Evolutionary conservation across 2,888 invertebrate species (phyloP), one percentile per base, ranked within the genome.

Genomic region (Ectropis crepuscularia): DNA sequence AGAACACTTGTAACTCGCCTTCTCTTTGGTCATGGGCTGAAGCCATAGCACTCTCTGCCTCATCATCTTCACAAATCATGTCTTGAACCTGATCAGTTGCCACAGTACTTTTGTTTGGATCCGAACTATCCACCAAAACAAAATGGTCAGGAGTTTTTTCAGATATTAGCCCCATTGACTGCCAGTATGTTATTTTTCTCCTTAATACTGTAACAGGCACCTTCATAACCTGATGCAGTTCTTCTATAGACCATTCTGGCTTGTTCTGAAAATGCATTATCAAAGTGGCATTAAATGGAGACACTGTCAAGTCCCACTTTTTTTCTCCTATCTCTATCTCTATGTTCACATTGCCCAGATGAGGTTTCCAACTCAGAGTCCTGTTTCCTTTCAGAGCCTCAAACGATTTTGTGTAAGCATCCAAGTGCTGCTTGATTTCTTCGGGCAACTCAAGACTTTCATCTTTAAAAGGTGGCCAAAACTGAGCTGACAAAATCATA

Each of bases 401-500:
- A 90, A 98, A 99, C 0, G 96, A 96, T 81, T 96, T 96, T 0
- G 98, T 98, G 79, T 97, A 99, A 58, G 95, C 95, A 67, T 97
- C 96, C 72, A 99, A 94, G 80, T 98, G 96, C 60, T 95, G 94
- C 78, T 96, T 95, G 51, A 99, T 95, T 78, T 95, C 94, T 38
- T 94, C 94, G 0, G 99, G 99, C 51, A 99, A 88, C 80, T 98
- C 96, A 12, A 99, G 91, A 73, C 96, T 97, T 87, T 99, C 98
- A 85, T 99, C 98, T 82, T 98, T 97, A 74, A 99, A 98, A 7
- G 97, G 95, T 0, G 99, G 99, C 99, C 99, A 99, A 92, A 99
- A 99, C 85, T 99, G 99, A 2, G 98, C 98, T 0, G 99, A 99
- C n/a, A 99, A 93, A 73, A 99, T 98, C 89, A 99, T 95, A 0